Base-by-base conservation (phyloP, 2,888 invertebrate genomes). In the Thera obeliscata region DNA sequence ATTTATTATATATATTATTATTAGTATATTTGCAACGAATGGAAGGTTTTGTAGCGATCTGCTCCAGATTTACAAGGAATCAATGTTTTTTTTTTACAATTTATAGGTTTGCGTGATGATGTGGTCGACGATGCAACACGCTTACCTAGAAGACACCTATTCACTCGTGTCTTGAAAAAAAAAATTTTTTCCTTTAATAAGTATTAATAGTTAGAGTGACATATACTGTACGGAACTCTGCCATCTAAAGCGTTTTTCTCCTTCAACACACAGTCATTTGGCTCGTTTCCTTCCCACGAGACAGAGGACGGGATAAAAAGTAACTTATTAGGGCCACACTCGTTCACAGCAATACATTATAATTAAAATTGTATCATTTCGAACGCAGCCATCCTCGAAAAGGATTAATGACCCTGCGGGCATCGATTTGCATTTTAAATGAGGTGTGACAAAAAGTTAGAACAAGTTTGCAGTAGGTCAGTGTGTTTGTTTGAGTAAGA, bases 331-430 rank as follows among this genome's bases (percentile, higher is more conserved):
- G 50, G 46, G 38, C 46, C 41, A 55, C 49, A 36, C 58, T 60
- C 35, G 57, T 64, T 55, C 59, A 12, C 46, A 33, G 58, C 61
- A 54, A 64, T 68, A 64, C 52, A 56, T 66, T 65, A 60, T 57
- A 61, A 71, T 70, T 74, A 67, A 70, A 67, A 67, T 66, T 61
- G 64, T 69, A 73, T 70, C 48, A 67, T 70, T 66, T 69, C 54
- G 36, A 50, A 49, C 50, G 49, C 50, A 59, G 55, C 8, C 52
- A 50, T 64, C 52, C 64, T 65, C 50, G 38, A 58, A 64, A 56
- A 58, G 59, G 62, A 62, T 56, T 69, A 69, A 62, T 59, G 64
- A 68, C 58, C 55, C 49, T 55, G 58, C 22, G 59, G 56, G 48
- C 35, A 49, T 61, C 54, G 38, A 64, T 69, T 62, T 52, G 62